Evolutionary conservation across 2,888 invertebrate genomes (phyloP), one percentile per base, ranked within the genome.

Genomic region (Netelia virgata): DNA sequence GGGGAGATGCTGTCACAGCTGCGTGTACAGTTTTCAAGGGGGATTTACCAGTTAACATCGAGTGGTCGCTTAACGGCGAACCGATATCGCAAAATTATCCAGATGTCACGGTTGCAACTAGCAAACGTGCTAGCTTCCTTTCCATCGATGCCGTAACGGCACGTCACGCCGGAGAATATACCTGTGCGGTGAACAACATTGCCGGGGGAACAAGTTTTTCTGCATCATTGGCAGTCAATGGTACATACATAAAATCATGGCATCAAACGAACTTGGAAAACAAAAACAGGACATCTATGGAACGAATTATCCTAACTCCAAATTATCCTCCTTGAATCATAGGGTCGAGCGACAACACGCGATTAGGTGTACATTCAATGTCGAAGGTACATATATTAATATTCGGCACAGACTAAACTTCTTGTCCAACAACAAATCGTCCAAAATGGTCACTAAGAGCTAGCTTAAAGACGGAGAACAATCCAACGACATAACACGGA

Each of bases 11-110:
- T 23, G 93, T 94, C 18, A 94, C 94, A 59, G 94, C 94, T 1
- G 93, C 94, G 79, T 96, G 96, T 92, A 95, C 95, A 73, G 95
- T 95, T 63, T 94, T 95, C 87, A 94, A 95, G 88, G 96, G 97
- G 64, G 97, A 97, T 93, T 94, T 96, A 73, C 97, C 97, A 68
- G 94, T 97, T 81, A 95, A 95, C 87, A 96, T 97, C 86, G 95
- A 95, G 82, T 97, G 97, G 97, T 95, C 94, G 86, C 96, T 96
- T 91, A 96, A 97, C 92, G 96, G 95, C 77, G 94, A 95, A 86
- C 94, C 95, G 20, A 92, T 95, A 64, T 59, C 63, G 28, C 43
- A 70, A 23, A 83, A 83, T 72, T 86, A 86, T 73, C 84, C 87
- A 6, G 89, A 88, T 57, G 87, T 90, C 20, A 83, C 75, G 50